Evolutionary conservation across 2,888 invertebrate genomes (phyloP).

Genomic region (Lingula anatina): DNA sequence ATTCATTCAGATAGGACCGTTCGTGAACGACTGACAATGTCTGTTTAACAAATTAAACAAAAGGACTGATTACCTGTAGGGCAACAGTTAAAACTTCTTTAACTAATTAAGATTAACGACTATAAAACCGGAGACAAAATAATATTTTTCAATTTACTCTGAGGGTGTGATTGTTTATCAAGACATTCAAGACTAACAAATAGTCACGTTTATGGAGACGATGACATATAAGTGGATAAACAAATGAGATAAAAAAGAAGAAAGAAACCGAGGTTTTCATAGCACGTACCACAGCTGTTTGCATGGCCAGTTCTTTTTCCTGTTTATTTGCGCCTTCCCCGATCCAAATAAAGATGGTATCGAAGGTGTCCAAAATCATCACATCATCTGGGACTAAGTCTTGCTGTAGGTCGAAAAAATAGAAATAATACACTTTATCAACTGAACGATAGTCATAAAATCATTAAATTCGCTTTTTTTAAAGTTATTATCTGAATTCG

Average conservation of each 20-base stretch:
- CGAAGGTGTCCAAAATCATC: conserved; percentile 78
- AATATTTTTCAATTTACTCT: too few relatives aligned
- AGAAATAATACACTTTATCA: background rate
- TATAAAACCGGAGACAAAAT: too few relatives aligned
- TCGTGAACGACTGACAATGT: background rate
- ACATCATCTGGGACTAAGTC: conserved; percentile 72
- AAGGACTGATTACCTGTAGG: too few relatives aligned
- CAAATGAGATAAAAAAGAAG: background rate
- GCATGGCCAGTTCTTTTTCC: conserved; percentile 63
- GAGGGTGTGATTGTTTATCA: too few relatives aligned
- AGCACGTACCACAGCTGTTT: conserved; percentile 57
- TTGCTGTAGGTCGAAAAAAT: conserved; percentile 58
- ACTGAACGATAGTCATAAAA: background rate
- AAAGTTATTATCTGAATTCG: background rate
- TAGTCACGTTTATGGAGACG: too few relatives aligned
- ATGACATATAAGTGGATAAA: too few relatives aligned
- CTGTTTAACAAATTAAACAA: too few relatives aligned
- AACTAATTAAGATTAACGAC: too few relatives aligned
- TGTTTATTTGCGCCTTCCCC: conserved; percentile 66
- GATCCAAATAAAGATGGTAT: conserved; percentile 79
- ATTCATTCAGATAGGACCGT: background rate
- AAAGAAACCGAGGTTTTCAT: background rate
- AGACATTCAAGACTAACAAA: too few relatives aligned
- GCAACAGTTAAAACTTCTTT: background rate
- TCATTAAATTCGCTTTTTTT: background rate